phyloP scores from a whole-genome alignment of 2,113 vertebrate species.

The Sphyrna mokarran region DNA sequence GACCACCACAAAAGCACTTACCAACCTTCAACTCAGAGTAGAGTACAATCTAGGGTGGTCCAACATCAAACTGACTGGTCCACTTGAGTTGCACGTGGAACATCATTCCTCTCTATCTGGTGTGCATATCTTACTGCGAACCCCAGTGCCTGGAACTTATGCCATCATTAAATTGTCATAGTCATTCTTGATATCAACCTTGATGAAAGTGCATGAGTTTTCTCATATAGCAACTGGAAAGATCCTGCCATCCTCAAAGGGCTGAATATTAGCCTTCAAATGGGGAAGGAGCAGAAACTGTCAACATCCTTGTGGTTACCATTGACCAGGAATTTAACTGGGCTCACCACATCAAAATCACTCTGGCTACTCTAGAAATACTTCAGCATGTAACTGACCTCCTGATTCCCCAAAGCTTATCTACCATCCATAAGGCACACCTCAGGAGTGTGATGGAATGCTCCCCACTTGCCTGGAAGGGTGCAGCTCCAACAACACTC shows the following conservation, averaged over 20 bases:
- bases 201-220: background rate
- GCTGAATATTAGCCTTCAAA: background rate
- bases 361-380: too few species aligned
- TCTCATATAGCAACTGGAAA: background rate
- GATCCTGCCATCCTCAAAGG: background rate
- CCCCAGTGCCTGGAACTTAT: background rate
- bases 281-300: background rate
- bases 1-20: background rate
- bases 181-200: background rate
- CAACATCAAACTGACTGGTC: too few species aligned
- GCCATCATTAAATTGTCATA: background rate
- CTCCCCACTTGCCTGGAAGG: too few species aligned
- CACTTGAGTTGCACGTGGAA: background rate
- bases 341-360: too few species aligned
- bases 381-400: too few species aligned
- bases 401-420: too few species aligned
- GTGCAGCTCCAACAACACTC: too few species aligned
- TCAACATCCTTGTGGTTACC: too few species aligned
- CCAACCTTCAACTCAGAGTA: background rate
- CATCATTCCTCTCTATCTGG: background rate
- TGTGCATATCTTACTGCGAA: background rate
- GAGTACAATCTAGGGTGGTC: background rate
- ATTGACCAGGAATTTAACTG: too few species aligned
- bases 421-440: too few species aligned
- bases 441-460: too few species aligned